Evolutionary conservation across 2,113 vertebrate genomes (phyloP).

Genomic region (Odontophorus gujanensis): DNA sequence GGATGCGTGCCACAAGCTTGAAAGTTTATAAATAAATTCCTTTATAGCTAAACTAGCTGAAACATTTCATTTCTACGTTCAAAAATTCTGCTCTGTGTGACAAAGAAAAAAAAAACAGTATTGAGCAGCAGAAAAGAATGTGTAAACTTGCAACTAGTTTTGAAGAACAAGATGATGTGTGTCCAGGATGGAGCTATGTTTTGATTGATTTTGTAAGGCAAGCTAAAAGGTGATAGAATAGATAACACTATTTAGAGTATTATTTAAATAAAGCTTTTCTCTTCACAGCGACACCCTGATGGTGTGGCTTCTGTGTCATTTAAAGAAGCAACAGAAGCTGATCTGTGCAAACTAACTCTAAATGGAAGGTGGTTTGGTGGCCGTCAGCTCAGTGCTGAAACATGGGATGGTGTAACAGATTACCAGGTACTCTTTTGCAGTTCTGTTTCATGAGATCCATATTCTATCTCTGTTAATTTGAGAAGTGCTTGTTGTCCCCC

Average conservation of each 20-base stretch:
- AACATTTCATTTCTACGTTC: neutral
- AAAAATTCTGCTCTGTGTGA: neutral
- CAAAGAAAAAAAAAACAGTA: neutral
- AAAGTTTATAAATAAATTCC: neutral
- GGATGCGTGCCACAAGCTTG: neutral
- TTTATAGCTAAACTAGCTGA: neutral
- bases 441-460: neutral
- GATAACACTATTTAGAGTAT: neutral
- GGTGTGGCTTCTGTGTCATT: slow-evolving; percentile 95
- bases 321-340: slow-evolving; percentile 88
- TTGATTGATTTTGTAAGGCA: neutral
- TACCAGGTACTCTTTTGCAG: slow-evolving; percentile 84
- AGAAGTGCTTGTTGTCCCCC: neutral
- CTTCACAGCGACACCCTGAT: slow-evolving; percentile 90
- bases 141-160: neutral
- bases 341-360: slow-evolving; percentile 85
- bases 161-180: rapidly evolving
- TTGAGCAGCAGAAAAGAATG: neutral
- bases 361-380: slow-evolving; percentile 97
- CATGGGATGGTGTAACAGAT: slow-evolving; percentile 93
- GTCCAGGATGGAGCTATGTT: neutral
- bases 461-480: neutral
- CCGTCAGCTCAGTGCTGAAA: slow-evolving; percentile 86
- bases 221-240: neutral
- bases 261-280: neutral